Conservation (phyloP, 2,113 vertebrate genomes). For the Alethe diademata region DNA sequence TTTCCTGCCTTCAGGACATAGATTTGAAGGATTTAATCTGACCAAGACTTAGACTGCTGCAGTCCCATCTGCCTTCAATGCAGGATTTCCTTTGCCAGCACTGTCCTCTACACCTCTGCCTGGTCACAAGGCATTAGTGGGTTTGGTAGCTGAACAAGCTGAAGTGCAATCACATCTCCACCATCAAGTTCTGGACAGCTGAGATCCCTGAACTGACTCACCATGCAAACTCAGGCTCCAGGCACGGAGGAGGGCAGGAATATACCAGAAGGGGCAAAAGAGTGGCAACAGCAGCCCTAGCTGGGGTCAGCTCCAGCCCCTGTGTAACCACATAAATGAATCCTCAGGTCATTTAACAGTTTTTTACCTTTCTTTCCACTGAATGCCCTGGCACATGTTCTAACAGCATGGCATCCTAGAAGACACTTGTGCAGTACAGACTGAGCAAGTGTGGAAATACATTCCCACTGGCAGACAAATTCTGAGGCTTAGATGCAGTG, state of each 20-base stretch:
- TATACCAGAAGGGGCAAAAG: neutral
- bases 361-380: neutral
- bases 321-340: neutral
- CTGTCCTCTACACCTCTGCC: neutral
- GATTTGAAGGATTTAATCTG: neutral
- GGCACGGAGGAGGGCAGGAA: neutral
- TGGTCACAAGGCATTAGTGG: neutral
- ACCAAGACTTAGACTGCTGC: neutral
- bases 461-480: neutral
- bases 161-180: neutral
- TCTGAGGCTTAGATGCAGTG: neutral
- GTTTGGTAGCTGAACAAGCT: neutral
- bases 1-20: neutral
- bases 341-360: neutral
- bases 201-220: neutral
- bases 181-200: neutral
- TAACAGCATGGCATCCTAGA: neutral
- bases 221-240: neutral
- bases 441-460: neutral
- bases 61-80: neutral
- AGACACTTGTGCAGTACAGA: neutral
- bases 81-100: neutral
- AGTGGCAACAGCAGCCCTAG: neutral
- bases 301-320: neutral
- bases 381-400: fast-evolving